Base-by-base conservation (phyloP, 2,888 invertebrate genomes). In the Polydrusus tereticollis region DNA sequence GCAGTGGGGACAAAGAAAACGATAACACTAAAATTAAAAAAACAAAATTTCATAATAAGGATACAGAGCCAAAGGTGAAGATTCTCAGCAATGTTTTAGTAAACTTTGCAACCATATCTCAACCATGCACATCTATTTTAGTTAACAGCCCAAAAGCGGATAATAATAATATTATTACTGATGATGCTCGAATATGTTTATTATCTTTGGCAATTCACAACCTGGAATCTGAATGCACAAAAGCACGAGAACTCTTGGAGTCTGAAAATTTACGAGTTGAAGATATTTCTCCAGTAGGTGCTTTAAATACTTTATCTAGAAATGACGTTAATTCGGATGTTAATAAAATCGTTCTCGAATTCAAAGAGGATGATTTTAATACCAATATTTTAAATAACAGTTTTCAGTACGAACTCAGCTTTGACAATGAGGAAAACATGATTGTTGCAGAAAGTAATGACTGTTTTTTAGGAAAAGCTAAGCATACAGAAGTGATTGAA, bases 161-260 rank as follows among this genome's bases (percentile, higher is more conserved):
- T 20, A 47, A 47, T 33, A 47, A 47, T 20, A 20, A 47, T 47
- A 33, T 1, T 33, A 33, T 33, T 33, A 33, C 33, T 20, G 21
- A 47, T 47, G 21, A 47, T 21, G 47, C 47, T 47, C 47, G 18
- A 12, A 47, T 6, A 47, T 47, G 20, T 47, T 47, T 21, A 47
- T 47, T 47, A 47, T 18, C 21, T 47, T 47, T 47, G 47, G 47
- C 47, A 47, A 18, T 47, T 47, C 47, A 21, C 47, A 47, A 47
- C 21, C 47, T 47, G 47, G 33, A 1, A 33, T 33, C 33, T 33
- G 33, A 33, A 33, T 33, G 33, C 33, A 33, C 33, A 33, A 47
- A 47, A 47, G 47, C 47, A 20, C 47, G 21, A 47, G 16, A 47
- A 47, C 18, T 47, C 21, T 47, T 47, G 21, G 21, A 47, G 20